Evolutionary conservation across 2,888 invertebrate species (phyloP).

Genomic region (Gibbula magus): DNA sequence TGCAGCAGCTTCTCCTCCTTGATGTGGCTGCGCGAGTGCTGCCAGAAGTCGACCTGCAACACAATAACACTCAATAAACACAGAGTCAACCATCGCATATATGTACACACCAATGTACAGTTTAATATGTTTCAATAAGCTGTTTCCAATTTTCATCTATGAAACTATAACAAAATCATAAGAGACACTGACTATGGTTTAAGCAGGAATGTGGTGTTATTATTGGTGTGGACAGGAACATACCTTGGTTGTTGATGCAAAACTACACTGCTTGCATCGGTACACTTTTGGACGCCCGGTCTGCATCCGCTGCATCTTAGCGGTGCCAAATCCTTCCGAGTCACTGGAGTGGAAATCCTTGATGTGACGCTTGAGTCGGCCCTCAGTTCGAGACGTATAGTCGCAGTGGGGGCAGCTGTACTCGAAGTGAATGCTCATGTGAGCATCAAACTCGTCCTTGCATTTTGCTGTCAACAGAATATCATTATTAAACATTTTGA

Average conservation of each 20-base stretch:
- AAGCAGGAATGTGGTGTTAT: too few relatives aligned
- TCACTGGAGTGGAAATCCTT: conserved; percentile 77
- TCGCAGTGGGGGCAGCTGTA: conserved; percentile 78
- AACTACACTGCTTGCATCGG: conserved; percentile 94
- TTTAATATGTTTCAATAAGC: neutral
- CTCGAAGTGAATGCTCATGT: conserved; percentile 79
- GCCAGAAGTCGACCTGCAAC: conserved; percentile 88
- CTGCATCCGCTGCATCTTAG: conserved; percentile 63
- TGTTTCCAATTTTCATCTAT: neutral
- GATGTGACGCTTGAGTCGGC: conserved; percentile 78
- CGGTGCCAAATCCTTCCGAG: conserved; percentile 69
- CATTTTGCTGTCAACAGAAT: conserved; percentile 69
- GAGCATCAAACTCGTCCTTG: conserved; percentile 76
- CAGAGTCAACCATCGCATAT: neutral
- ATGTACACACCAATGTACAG: neutral
- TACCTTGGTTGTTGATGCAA: conserved; percentile 87
- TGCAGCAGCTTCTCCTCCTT: conserved; percentile 92
- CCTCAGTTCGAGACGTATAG: conserved; percentile 78
- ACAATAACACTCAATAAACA: neutral
- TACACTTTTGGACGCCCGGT: conserved; percentile 82
- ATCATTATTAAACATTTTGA: neutral
- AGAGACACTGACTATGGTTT: too few relatives aligned
- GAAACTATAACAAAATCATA: neutral
- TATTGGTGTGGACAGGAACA: neutral
- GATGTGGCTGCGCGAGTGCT: conserved; percentile 91